Base-by-base conservation (phyloP, 2,113 vertebrate genomes). In the Peucedramus taeniatus region DNA sequence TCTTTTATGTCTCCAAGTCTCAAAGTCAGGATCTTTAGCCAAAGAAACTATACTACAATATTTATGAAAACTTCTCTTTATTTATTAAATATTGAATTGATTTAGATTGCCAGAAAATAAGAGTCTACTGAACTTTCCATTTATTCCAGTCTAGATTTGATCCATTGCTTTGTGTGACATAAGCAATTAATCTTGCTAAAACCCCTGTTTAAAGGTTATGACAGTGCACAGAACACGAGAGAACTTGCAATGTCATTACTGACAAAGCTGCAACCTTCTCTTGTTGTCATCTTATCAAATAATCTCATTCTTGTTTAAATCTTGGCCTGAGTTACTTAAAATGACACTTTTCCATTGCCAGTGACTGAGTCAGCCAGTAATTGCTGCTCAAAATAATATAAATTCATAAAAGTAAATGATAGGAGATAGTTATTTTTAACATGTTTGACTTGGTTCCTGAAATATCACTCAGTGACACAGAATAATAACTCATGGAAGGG, bases 331-430 rank as follows among this genome's bases (percentile, higher is more conserved):
- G 30, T 90, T 93, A 93, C 82, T 96, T 77, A 54, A 93, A 95
- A 80, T 80, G 82, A 91, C 87, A 91, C 75, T 85, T 95, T 91
- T 39, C 45, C 42, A 47, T 66, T 80, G 66, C 54, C 84, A 85
- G 37, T 2, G 15, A 78, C 69, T 92, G 81, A 95, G 53, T 94
- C 90, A 94, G 72, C 28, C 89, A 59, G 78, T 87, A 94, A 89
- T 81, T 93, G 68, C 78, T 76, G 82, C 94, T 91, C 35, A 87
- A 94, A 96, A 95, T 90, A 93, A 95, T 96, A 91, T 11, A 96
- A 91, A 95, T 83, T 90, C 75, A 77, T 94, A 85, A 89, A 87
- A 96, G 92, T 78, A 96, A 94, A 86, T 70, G 19, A 72, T 83
- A 82, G n/a, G 39, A 87, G 59, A 77, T 74, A 50, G 82, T 66